These are phyloP conservation scores for Masticophis lateralis DNA, from an alignment of 2,797 vertebrate genomes.

Conservation along the genomic window DNA sequence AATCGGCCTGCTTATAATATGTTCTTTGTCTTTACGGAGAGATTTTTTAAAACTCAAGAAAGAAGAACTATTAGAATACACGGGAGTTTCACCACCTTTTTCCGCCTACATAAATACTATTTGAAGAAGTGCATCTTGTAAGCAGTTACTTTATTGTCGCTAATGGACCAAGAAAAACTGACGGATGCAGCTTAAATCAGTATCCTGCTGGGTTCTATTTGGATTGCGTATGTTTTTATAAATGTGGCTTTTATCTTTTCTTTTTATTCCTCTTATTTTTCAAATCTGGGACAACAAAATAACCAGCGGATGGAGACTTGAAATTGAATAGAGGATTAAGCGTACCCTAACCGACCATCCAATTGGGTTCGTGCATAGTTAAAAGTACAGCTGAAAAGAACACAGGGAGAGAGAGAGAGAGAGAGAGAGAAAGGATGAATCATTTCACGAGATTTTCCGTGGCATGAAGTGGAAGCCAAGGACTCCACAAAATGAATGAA, in stretches of 20 bases:
- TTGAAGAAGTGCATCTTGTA: background rate
- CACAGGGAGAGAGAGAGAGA: background rate
- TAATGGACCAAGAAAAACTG: background rate
- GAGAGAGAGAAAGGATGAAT: background rate
- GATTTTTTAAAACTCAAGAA: background rate
- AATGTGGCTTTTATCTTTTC: background rate
- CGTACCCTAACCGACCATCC: background rate
- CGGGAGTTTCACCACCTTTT: background rate
- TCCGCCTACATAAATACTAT: background rate
- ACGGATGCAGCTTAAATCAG: background rate
- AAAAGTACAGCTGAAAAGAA: constrained; percentile 19
- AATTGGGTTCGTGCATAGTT: background rate
- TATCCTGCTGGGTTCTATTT: background rate
- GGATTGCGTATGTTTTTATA: background rate
- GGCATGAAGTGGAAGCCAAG: background rate
- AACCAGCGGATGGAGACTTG: constrained; percentile 16
- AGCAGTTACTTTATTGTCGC: background rate
- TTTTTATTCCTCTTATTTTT: background rate
- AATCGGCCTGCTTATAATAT: no score
- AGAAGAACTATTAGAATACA: background rate
- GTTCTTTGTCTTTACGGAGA: background rate
- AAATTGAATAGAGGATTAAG: constrained; percentile 8
- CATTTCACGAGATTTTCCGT: constrained; percentile 2
- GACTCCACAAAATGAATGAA: constrained; percentile 22
- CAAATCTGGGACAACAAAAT: constrained; percentile 13